Evolutionary conservation across 2,113 vertebrate genomes (phyloP).

Genomic region (Calcarius ornatus): DNA sequence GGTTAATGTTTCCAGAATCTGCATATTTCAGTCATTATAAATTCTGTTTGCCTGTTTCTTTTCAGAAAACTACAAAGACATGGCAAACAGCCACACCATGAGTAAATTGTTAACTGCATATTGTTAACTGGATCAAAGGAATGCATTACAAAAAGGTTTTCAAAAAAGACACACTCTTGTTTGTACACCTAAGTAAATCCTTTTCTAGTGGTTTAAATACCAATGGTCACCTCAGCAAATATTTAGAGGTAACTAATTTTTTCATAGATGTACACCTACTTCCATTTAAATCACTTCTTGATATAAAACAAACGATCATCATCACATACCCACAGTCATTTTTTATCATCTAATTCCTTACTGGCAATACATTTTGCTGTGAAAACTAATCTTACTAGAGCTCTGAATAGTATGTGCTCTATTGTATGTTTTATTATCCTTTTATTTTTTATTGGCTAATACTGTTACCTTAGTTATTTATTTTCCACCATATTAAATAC

Average conservation of each 20-base stretch:
- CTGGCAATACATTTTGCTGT: neutral
- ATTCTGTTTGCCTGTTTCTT: neutral
- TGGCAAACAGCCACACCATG: neutral
- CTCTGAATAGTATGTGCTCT: neutral
- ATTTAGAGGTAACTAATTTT: neutral
- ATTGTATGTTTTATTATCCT: neutral
- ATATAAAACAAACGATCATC: neutral
- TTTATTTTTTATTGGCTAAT: neutral
- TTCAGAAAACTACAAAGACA: slow-evolving; percentile 23
- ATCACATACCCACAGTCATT: neutral
- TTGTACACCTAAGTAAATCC: slow-evolving; percentile 26
- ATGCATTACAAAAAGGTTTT: neutral
- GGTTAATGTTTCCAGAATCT: slow-evolving; percentile 1
- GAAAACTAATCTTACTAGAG: neutral
- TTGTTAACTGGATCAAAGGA: neutral
- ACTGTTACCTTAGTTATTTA: neutral
- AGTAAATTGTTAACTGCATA: neutral
- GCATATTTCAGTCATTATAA: neutral
- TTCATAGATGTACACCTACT: neutral
- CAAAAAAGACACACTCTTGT: neutral
- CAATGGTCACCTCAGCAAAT: neutral
- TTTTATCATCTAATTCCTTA: neutral
- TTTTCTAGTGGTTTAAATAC: neutral
- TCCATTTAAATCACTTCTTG: neutral
- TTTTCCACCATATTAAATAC: neutral